These are phyloP conservation scores for Bradypodion pumilum DNA, from an alignment of 2,797 vertebrate species.

Conservation along the genomic window DNA sequence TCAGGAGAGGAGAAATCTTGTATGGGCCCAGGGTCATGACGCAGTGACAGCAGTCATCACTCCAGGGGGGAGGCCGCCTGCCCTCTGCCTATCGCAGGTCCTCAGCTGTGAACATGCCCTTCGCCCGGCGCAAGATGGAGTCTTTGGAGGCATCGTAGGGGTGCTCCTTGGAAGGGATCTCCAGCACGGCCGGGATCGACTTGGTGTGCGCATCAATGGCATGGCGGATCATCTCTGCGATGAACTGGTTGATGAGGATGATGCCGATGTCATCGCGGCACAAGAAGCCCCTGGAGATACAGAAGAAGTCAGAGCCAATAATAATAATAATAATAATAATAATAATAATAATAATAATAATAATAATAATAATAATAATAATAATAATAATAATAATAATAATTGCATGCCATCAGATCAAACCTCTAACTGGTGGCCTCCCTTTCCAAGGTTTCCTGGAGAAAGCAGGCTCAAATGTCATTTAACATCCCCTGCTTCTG, in stretches of 20 bases:
- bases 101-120: conserved; percentile 91
- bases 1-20: neutral
- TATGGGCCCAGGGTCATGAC: rapidly evolving
- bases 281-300: conserved; percentile 86
- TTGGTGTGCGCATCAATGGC: conserved; percentile 89
- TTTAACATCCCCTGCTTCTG: too few relatives aligned
- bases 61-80: rapidly evolving
- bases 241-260: conserved; percentile 94
- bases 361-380: neutral
- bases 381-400: neutral
- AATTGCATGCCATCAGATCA: neutral
- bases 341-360: too few relatives aligned
- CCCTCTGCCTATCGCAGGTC: conserved; percentile 83
- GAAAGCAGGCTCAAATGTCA: too few relatives aligned
- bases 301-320: neutral
- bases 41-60: neutral
- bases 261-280: conserved; percentile 91
- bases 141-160: conserved; percentile 95
- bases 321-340: neutral
- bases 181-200: conserved; percentile 90
- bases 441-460: too few relatives aligned
- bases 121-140: conserved; percentile 91
- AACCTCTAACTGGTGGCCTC: too few relatives aligned
- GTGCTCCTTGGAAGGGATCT: conserved; percentile 97
- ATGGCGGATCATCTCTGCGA: conserved; percentile 95